Conservation (phyloP, 2,888 invertebrate species). For the Melipona bicolor region DNA sequence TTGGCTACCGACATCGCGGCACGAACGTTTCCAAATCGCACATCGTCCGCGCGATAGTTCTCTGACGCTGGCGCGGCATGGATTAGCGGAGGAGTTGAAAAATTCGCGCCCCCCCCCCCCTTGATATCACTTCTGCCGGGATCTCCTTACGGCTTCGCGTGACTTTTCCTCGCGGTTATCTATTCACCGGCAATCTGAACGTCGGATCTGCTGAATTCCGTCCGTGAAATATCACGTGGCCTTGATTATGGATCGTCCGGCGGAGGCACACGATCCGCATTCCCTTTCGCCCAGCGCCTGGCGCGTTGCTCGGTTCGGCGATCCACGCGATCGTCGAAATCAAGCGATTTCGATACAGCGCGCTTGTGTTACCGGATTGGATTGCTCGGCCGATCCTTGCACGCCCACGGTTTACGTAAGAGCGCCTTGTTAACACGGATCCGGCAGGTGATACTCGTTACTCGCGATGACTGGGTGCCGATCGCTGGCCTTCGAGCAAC, state of each 20-base stretch:
- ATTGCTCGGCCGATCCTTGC: constrained; percentile 31
- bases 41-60: background rate
- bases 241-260: constrained; percentile 79
- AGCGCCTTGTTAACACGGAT: constrained; percentile 21
- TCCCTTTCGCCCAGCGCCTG: constrained; percentile 4
- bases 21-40: background rate
- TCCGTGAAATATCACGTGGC: constrained; percentile 79
- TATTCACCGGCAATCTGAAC: constrained; percentile 71
- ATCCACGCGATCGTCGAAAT: constrained; percentile 21
- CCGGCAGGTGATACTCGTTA: constrained; percentile 35
- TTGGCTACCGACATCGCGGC: fast-evolving
- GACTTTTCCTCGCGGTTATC: constrained; percentile 77
- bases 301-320: background rate
- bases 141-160: constrained; percentile 69
- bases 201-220: constrained; percentile 74
- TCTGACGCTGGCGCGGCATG: background rate
- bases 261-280: constrained; percentile 23
- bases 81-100: constrained; percentile 22
- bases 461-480: background rate
- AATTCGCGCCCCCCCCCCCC: constrained; percentile 25
- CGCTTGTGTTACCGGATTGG: constrained; percentile 26
- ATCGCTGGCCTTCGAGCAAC: background rate
- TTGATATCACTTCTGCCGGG: constrained; percentile 16
- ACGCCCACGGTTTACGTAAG: constrained; percentile 33
- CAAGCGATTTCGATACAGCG: constrained; percentile 19